These are phyloP conservation scores for Muricea muricata DNA, from an alignment of 92 coral and sea anemone species.

Conservation along the genomic window DNA sequence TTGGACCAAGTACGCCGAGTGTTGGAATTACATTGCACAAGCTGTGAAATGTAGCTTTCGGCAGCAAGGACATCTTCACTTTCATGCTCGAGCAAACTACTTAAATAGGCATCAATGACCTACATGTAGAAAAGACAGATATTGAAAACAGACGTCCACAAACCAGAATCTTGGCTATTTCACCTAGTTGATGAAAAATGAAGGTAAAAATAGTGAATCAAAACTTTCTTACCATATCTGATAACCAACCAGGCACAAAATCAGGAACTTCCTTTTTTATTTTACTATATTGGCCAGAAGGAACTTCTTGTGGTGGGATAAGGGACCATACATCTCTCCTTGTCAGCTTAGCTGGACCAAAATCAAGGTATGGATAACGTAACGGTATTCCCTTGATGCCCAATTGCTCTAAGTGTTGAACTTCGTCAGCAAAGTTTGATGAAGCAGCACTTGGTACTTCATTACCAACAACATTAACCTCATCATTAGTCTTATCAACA, in stretches of 20 bases:
- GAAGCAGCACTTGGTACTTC: background rate
- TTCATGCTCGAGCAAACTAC: slow-evolving; percentile 26
- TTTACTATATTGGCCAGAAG: background rate
- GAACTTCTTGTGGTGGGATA: background rate
- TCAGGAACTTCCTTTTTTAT: background rate
- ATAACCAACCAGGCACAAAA: background rate
- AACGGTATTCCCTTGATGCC: background rate
- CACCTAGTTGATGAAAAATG: too few species aligned
- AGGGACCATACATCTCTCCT: slow-evolving; percentile 25
- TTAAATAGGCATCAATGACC: background rate
- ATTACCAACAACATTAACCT: background rate
- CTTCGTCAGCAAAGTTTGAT: background rate
- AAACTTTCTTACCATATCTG: background rate
- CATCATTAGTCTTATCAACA: background rate
- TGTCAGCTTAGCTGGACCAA: background rate
- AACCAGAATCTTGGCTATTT: background rate
- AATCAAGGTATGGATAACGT: background rate
- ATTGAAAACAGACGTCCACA: background rate
- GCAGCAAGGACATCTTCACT: slow-evolving; percentile 41
- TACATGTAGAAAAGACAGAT: background rate
- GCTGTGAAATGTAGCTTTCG: slow-evolving; percentile 31
- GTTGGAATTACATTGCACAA: slow-evolving; percentile 24
- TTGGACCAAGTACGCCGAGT: slow-evolving; percentile 54
- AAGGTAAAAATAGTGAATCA: background rate
- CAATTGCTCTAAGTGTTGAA: background rate